Percentiles rank a stretch among this genome's conserved stretches.
Conservation (phyloP, 2,888 invertebrate species). For the Diabrotica balteata region DNA sequence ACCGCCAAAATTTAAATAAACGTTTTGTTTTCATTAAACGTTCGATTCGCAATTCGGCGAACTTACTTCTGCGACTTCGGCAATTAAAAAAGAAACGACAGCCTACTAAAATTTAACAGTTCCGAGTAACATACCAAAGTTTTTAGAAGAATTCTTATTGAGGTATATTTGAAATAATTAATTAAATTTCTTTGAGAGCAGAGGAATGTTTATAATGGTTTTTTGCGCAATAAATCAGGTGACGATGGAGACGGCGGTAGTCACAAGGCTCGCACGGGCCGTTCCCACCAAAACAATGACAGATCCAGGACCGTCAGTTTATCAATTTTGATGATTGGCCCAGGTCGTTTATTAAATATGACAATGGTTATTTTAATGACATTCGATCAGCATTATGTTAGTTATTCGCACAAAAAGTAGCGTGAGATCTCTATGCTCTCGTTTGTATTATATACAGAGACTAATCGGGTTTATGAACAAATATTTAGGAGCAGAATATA, state of each 20-base stretch:
- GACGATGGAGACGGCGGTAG: slow-evolving; percentile 56
- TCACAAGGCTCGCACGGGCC: slow-evolving; percentile 54
- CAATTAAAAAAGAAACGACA: slow-evolving; percentile 53
- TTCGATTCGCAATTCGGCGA: slow-evolving; percentile 42
- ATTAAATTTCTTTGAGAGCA: slow-evolving; percentile 60
- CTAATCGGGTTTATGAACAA: too few species aligned
- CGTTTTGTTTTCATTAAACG: slow-evolving; percentile 55
- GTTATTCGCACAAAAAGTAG: background rate
- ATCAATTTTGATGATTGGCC: slow-evolving; percentile 7
- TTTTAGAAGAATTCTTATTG: slow-evolving; percentile 59
- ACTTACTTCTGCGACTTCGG: slow-evolving; percentile 45
- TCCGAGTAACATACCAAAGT: slow-evolving; percentile 59
- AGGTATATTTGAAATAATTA: slow-evolving; percentile 62
- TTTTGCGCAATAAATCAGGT: slow-evolving; percentile 59
- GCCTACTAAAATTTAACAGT: slow-evolving; percentile 58
- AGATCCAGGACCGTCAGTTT: slow-evolving; percentile 40
- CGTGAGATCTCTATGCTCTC: background rate
- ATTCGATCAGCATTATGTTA: background rate
- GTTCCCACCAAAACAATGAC: slow-evolving; percentile 48
- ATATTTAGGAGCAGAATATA: too few species aligned
- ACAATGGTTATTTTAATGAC: slow-evolving; percentile 6
- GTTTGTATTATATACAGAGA: background rate
- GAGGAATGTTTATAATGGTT: slow-evolving; percentile 58
- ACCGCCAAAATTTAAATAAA: slow-evolving; percentile 49
- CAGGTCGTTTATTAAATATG: slow-evolving; percentile 1